Conservation (phyloP, 1,140 invertebrate genomes). For the Sarcophaga peregrina region DNA sequence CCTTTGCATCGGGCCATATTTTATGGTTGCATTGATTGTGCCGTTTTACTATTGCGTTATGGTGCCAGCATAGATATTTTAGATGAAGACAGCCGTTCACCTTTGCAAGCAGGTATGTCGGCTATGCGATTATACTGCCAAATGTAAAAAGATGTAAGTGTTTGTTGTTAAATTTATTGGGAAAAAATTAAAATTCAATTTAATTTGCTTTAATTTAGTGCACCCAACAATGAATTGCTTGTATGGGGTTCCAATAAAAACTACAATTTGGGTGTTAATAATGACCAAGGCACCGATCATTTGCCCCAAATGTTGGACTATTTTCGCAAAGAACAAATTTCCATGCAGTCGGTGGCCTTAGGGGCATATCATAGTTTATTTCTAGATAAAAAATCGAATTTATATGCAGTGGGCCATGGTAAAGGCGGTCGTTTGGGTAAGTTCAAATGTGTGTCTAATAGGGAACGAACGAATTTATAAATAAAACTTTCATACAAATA, state of each 20-base stretch:
- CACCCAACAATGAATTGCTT: conserved; percentile 68
- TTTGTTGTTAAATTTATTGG: neutral
- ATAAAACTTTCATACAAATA: conserved; percentile 22
- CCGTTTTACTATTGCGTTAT: conserved; percentile 71
- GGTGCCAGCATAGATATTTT: conserved; percentile 62
- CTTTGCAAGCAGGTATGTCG: conserved; percentile 60
- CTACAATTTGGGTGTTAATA: conserved; percentile 73
- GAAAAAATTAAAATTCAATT: conserved; percentile 15
- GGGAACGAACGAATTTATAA: neutral
- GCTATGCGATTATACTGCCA: conserved; percentile 48
- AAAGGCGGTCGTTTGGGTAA: conserved; percentile 77
- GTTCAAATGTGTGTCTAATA: neutral
- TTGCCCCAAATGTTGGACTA: conserved; percentile 61
- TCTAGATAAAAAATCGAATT: conserved; percentile 69
- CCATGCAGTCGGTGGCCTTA: conserved; percentile 68
- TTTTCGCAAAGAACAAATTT: conserved; percentile 59
- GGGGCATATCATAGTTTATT: conserved; percentile 78
- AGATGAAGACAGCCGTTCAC: conserved; percentile 57
- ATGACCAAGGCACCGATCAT: conserved; percentile 52
- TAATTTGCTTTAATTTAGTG: conserved; percentile 27
- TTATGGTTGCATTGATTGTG: conserved; percentile 75
- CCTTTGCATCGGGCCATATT: conserved; percentile 77
- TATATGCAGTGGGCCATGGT: conserved; percentile 79
- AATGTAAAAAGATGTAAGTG: conserved; percentile 22
- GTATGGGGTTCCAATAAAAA: conserved; percentile 81